Percentiles rank a stretch among this genome's conserved stretches.
Conservation (phyloP, 2,888 invertebrate species). For the Neoitamus cyanurus region DNA sequence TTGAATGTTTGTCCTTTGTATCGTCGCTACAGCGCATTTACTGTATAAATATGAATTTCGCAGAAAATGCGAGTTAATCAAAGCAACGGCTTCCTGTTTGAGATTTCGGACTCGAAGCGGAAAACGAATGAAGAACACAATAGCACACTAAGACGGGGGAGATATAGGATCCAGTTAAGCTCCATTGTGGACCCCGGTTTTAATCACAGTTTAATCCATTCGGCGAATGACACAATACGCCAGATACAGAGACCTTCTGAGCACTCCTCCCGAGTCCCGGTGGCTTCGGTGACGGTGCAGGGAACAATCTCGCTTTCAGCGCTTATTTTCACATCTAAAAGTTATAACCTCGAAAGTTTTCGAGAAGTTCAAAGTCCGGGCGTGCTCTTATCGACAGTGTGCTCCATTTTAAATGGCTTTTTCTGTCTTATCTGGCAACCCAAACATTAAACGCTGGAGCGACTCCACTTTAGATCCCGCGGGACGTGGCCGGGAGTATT, state of each 20-base stretch:
- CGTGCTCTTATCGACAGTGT: not conserved
- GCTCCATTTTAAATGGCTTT: slow-evolving; percentile 32
- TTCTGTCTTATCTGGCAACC: slow-evolving; percentile 32
- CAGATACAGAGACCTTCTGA: not conserved
- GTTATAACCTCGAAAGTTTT: slow-evolving; percentile 34
- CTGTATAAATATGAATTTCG: not conserved
- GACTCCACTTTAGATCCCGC: not conserved
- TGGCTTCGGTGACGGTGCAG: not conserved
- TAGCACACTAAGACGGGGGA: too few species aligned
- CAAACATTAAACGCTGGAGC: slow-evolving; percentile 19
- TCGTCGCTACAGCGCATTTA: not conserved
- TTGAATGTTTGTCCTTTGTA: not conserved
- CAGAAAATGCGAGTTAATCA: not conserved
- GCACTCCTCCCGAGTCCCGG: not conserved
- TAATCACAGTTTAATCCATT: not conserved
- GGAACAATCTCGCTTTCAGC: not conserved
- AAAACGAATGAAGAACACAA: not conserved
- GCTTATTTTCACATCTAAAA: not conserved
- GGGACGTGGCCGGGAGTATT: not conserved
- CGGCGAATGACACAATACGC: not conserved
- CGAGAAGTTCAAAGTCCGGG: slow-evolving; percentile 22
- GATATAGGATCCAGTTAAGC: too few species aligned
- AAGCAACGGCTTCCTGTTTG: not conserved
- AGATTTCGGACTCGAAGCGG: not conserved
- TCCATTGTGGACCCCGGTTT: not conserved